Percentiles rank a stretch among this genome's conserved stretches.
Evolutionary conservation across 1,140 invertebrate species (phyloP).

Genomic region (Drosophila sproati): DNA sequence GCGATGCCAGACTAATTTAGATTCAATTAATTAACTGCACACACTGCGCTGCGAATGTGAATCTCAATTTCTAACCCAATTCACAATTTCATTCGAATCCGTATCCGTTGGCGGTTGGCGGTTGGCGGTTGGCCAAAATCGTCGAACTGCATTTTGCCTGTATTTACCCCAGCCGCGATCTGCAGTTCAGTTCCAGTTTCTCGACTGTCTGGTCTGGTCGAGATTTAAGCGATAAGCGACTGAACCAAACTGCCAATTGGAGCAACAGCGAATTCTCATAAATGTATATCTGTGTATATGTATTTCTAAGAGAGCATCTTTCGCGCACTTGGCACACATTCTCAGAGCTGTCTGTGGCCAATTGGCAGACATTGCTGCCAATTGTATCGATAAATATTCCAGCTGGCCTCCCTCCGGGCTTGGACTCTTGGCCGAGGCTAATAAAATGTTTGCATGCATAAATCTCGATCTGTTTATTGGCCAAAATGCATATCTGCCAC

Average conservation of each 20-base stretch:
- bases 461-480: constrained; percentile 64
- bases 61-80: constrained; percentile 1
- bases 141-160: constrained; percentile 7
- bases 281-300: too few species aligned
- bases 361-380: constrained; percentile 49
- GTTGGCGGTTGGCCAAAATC: constrained; percentile 50
- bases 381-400: constrained; percentile 67
- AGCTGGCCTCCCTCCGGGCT: constrained; percentile 34
- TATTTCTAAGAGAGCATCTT: background rate
- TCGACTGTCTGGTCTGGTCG: constrained; percentile 1
- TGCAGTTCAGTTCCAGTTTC: background rate
- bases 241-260: constrained; percentile 42
- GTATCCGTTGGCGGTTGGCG: constrained; percentile 45
- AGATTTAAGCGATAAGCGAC: constrained; percentile 50
- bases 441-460: constrained; percentile 65
- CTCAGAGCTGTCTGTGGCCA: constrained; percentile 30
- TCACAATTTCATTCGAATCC: constrained; percentile 22
- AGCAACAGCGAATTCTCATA: constrained; percentile 9
- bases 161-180: constrained; percentile 22
- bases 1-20: constrained; percentile 42
- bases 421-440: constrained; percentile 38
- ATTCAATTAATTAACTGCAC: constrained; percentile 58
- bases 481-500: constrained; percentile 16
- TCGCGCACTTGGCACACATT: constrained; percentile 54
- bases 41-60: constrained; percentile 10